These are phyloP conservation scores for Megamerina dolium DNA, from an alignment of 2,888 invertebrate genomes.

Conservation along the genomic window DNA sequence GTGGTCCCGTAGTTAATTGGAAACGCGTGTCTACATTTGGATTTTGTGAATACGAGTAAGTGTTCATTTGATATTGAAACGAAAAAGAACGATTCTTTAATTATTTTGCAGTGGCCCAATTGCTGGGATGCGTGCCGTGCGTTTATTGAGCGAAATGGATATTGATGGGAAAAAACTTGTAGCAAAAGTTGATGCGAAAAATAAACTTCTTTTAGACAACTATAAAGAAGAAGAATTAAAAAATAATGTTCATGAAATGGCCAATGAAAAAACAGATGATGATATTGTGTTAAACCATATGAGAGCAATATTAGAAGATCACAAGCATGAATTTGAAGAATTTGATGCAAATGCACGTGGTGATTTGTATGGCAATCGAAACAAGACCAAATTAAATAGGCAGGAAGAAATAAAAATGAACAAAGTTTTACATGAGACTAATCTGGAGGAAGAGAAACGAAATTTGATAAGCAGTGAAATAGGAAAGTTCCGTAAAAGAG, in stretches of 20 bases:
- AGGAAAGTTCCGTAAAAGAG: constrained; percentile 93
- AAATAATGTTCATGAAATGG: constrained; percentile 53
- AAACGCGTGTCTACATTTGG: constrained; percentile 97
- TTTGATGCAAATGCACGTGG: constrained; percentile 30
- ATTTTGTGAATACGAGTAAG: constrained; percentile 88
- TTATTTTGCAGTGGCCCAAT: constrained; percentile 81
- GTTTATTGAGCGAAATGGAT: constrained; percentile 85
- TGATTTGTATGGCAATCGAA: constrained; percentile 34
- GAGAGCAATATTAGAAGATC: constrained; percentile 74
- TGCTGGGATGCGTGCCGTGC: constrained; percentile 88
- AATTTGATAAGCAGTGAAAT: constrained; percentile 96
- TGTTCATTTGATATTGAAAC: not conserved
- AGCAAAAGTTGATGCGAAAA: constrained; percentile 96
- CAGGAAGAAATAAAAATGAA: constrained; percentile 40
- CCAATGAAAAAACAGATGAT: constrained; percentile 58
- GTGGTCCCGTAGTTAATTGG: constrained; percentile 94
- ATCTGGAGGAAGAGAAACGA: constrained; percentile 93
- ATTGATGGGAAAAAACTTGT: constrained; percentile 91
- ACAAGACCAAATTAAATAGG: constrained; percentile 31
- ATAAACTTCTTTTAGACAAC: constrained; percentile 87
- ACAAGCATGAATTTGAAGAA: constrained; percentile 51
- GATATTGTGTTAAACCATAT: constrained; percentile 69
- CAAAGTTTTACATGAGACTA: constrained; percentile 72
- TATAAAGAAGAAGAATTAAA: constrained; percentile 73
- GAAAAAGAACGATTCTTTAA: not conserved